These are phyloP conservation scores for Cephus spinipes DNA, from an alignment of 2,888 invertebrate species.

Conservation along the genomic window DNA sequence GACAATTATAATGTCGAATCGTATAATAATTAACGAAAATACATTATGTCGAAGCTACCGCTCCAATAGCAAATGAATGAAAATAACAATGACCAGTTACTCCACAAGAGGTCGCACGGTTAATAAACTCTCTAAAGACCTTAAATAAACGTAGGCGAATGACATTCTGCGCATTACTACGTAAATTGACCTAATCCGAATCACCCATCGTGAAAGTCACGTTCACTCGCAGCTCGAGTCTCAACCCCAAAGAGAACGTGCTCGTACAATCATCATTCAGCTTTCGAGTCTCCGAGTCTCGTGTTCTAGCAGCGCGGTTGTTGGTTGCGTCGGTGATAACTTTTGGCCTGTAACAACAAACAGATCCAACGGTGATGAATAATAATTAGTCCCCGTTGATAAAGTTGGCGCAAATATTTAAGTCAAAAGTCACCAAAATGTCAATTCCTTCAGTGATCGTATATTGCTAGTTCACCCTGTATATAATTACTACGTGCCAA, in stretches of 20 bases:
- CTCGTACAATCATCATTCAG: neutral
- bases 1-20: no score
- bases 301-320: neutral
- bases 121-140: slow-evolving; percentile 16
- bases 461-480: neutral
- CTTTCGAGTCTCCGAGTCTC: neutral
- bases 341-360: neutral
- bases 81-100: neutral
- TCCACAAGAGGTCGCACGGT: slow-evolving; percentile 3
- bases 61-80: neutral
- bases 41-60: neutral
- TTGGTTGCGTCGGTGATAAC: neutral
- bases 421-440: neutral
- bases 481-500: neutral
- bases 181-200: slow-evolving; percentile 17
- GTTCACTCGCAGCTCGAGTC: neutral
- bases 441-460: neutral
- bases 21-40: no score
- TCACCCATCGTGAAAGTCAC: slow-evolving; percentile 10
- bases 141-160: slow-evolving; percentile 14
- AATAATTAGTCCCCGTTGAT: neutral
- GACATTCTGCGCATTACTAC: slow-evolving; percentile 11
- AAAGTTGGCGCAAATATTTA: neutral
- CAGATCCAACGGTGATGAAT: neutral
- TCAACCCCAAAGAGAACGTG: neutral